Conservation (phyloP, 1,140 invertebrate species). For the Temnothorax longispinosus region DNA sequence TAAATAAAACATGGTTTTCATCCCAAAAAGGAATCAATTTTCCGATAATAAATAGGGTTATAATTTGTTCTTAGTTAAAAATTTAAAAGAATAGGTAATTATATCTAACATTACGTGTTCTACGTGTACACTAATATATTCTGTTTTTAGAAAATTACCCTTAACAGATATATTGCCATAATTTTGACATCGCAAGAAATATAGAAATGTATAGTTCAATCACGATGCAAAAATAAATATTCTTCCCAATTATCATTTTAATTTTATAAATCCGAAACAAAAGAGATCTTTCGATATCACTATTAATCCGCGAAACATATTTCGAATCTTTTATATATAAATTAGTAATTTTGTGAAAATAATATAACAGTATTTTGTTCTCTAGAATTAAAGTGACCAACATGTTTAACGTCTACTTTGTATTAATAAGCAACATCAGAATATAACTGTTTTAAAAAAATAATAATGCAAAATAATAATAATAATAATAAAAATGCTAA, state of each 20-base stretch:
- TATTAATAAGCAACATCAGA: neutral
- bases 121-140: neutral
- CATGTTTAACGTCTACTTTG: neutral
- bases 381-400: neutral
- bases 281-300: neutral
- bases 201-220: neutral
- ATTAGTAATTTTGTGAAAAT: neutral
- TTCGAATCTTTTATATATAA: neutral
- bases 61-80: no score
- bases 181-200: neutral
- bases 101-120: neutral
- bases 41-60: neutral
- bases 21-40: neutral
- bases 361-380: neutral
- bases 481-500: neutral
- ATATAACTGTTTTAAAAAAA: neutral
- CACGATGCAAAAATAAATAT: neutral
- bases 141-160: neutral
- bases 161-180: neutral
- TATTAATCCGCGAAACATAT: neutral
- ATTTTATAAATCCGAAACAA: neutral
- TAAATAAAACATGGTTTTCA: neutral
- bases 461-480: neutral
- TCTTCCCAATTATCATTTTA: neutral
- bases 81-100: neutral